These are phyloP conservation scores for Aphaenogaster ashmeadi DNA, from an alignment of 1,140 invertebrate genomes.

Conservation along the genomic window DNA sequence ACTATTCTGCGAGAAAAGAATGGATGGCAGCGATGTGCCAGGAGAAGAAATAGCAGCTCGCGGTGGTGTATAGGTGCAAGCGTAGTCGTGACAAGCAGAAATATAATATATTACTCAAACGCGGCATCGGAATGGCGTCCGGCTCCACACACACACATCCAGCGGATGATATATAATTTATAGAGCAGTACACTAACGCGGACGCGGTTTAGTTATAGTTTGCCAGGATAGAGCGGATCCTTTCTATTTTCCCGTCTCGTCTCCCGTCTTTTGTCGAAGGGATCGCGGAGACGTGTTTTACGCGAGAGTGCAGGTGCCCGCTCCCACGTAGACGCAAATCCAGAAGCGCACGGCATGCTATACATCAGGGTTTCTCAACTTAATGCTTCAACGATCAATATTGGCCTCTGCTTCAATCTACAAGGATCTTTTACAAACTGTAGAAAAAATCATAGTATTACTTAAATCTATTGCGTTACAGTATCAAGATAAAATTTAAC, in stretches of 20 bases:
- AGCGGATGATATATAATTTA: constrained; percentile 69
- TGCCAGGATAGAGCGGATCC: constrained; percentile 37
- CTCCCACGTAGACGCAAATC: constrained; percentile 62
- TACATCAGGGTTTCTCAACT: constrained; percentile 61
- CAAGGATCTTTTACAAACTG: not conserved
- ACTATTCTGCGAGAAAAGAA: constrained; percentile 31
- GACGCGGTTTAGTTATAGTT: constrained; percentile 64
- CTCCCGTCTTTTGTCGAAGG: constrained; percentile 59
- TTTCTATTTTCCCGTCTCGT: constrained; percentile 49
- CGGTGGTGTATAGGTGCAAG: not conserved
- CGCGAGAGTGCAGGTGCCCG: constrained; percentile 53
- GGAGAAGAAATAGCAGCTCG: not conserved
- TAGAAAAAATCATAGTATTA: not conserved
- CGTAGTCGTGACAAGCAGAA: constrained; percentile 59
- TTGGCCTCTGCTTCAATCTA: not conserved
- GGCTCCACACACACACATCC: constrained; percentile 4
- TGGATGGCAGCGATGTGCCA: constrained; percentile 5
- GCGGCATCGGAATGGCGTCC: constrained; percentile 44
- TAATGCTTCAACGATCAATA: constrained; percentile 46
- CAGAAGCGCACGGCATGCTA: constrained; percentile 48
- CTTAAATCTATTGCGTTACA: not conserved
- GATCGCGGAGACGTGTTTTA: constrained; percentile 66
- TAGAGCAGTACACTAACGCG: constrained; percentile 43
- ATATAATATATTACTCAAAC: constrained; percentile 71
- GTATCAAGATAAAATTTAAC: not conserved